These are phyloP conservation scores for Thomomys bottae DNA, from an alignment of 2,113 vertebrate genomes.

Conservation along the genomic window DNA sequence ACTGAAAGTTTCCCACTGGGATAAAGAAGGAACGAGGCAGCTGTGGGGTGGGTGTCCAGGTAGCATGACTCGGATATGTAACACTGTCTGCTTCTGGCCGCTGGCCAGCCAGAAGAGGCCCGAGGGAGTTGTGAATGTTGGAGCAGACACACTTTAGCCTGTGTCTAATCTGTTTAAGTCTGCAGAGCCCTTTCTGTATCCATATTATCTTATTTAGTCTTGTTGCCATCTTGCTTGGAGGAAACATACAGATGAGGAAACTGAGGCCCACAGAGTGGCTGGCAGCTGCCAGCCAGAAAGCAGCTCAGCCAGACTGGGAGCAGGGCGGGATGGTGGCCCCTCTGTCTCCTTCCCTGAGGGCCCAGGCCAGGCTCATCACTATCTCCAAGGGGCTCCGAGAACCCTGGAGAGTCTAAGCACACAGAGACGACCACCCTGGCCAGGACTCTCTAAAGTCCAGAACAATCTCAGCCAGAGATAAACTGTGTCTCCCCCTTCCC, in stretches of 20 bases:
- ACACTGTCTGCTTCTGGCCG: not conserved
- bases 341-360: too few relatives aligned
- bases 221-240: not conserved
- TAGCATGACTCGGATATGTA: not conserved
- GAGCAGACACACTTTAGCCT: too few relatives aligned
- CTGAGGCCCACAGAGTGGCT: not conserved
- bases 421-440: too few relatives aligned
- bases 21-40: not conserved
- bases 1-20: not conserved
- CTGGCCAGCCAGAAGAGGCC: not conserved
- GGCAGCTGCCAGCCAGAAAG: not conserved
- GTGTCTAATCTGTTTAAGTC: not conserved
- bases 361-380: too few relatives aligned
- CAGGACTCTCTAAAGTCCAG: not conserved
- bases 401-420: too few relatives aligned
- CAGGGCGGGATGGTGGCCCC: too few relatives aligned
- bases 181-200: not conserved
- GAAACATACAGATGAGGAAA: not conserved
- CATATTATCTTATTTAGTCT: not conserved
- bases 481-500: not conserved
- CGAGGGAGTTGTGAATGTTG: not conserved
- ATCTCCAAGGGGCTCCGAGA: too few relatives aligned
- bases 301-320: not conserved
- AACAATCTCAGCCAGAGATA: not conserved
- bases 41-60: fast-evolving